These are phyloP conservation scores for Drosophila melanica DNA, from an alignment of 1,140 invertebrate genomes.

Conservation along the genomic window DNA sequence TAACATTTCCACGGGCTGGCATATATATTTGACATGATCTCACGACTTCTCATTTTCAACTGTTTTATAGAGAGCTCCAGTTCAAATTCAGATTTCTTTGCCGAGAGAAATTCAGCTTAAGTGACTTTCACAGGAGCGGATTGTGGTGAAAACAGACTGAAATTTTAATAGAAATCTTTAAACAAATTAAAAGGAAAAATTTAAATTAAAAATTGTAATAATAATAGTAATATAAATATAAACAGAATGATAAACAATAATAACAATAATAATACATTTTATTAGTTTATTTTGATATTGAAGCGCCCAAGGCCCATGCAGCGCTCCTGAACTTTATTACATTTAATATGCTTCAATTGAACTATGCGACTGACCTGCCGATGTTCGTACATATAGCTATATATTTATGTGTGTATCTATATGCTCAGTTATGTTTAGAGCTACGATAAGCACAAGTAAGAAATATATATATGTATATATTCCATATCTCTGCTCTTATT, in stretches of 20 bases:
- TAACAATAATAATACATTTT: neutral
- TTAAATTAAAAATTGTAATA: too few relatives aligned
- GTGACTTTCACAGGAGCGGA: constrained; percentile 41
- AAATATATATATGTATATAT: neutral
- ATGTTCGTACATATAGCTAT: constrained; percentile 28
- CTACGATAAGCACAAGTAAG: neutral
- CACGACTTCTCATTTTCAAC: constrained; percentile 46
- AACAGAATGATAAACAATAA: too few relatives aligned
- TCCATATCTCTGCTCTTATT: neutral
- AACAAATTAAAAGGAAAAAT: neutral
- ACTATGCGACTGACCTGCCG: constrained; percentile 73
- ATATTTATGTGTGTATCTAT: constrained; percentile 14
- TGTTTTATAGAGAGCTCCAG: constrained; percentile 30
- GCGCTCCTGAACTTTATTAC: constrained; percentile 41
- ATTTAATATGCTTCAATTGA: constrained; percentile 75
- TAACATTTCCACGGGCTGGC: neutral
- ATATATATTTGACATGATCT: constrained; percentile 19
- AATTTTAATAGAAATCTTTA: too few relatives aligned
- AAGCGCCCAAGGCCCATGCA: neutral
- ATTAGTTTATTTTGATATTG: neutral
- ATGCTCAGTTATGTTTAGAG: constrained; percentile 18
- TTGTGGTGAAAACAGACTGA: neutral
- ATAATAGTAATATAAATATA: neutral
- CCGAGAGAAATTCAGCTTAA: constrained; percentile 32
- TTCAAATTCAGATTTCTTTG: constrained; percentile 67